Conservation (phyloP, 2,797 vertebrate species). For the Cercopithecus mitis region DNA sequence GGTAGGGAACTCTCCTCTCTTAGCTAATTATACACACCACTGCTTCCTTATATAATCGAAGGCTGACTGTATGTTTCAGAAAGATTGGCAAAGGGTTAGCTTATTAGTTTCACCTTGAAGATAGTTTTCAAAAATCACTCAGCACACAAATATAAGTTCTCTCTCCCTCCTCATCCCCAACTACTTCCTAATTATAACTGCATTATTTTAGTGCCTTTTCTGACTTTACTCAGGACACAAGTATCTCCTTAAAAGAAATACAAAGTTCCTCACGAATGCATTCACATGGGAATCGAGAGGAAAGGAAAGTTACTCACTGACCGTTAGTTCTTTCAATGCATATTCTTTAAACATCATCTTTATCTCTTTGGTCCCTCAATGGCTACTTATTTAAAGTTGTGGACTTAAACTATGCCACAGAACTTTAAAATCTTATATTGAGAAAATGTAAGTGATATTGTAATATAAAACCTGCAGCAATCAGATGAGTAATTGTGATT, state of each 20-base stretch:
- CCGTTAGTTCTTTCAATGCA: neutral
- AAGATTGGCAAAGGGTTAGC: conserved; percentile 15
- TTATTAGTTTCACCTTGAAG: conserved; percentile 70
- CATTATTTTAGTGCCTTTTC: neutral
- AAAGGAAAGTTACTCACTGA: neutral
- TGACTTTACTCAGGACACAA: neutral
- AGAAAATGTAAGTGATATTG: neutral
- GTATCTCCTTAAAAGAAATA: neutral
- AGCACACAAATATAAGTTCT: neutral
- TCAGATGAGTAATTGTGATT: neutral
- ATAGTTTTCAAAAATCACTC: conserved; percentile 47
- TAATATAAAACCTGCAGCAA: neutral
- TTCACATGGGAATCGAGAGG: neutral
- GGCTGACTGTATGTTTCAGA: conserved; percentile 21
- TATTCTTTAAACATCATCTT: neutral
- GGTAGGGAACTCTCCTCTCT: neutral
- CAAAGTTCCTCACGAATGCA: neutral
- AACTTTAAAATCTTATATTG: neutral
- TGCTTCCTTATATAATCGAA: conserved; percentile 35
- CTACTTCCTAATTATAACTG: neutral
- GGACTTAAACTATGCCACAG: neutral
- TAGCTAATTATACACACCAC: conserved; percentile 65
- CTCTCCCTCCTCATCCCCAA: neutral
- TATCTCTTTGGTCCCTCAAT: neutral
- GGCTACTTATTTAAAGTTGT: neutral